Evolutionary conservation across 2,113 vertebrate species (phyloP).

Genomic region (Oncorhynchus keta): DNA sequence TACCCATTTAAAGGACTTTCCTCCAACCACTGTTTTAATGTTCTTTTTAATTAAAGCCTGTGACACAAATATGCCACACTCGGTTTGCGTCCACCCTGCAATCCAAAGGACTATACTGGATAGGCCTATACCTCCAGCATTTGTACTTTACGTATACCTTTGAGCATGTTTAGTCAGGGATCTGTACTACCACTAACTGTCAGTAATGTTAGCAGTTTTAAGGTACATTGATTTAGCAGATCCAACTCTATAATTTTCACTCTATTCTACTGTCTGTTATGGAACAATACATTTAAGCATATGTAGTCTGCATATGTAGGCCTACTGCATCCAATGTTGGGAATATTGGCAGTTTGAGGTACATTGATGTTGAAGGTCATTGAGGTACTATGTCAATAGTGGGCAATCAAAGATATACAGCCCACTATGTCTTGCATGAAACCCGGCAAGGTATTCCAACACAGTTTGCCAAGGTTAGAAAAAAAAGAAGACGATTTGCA

Average conservation of each 20-base stretch:
- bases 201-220: neutral
- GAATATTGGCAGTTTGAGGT: too few relatives aligned
- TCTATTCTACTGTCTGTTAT: too few relatives aligned
- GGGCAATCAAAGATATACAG: too few relatives aligned
- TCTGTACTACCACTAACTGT: neutral
- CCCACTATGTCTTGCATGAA: too few relatives aligned
- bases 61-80: constrained; percentile 54
- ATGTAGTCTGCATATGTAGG: too few relatives aligned
- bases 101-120: constrained; percentile 10
- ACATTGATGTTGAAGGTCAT: too few relatives aligned
- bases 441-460: neutral
- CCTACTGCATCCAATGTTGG: too few relatives aligned
- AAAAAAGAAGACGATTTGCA: neutral
- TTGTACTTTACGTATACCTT: neutral
- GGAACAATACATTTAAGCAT: too few relatives aligned
- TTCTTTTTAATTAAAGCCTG: constrained; percentile 48
- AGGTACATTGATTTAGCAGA: too few relatives aligned
- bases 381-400: too few relatives aligned
- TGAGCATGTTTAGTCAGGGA: too few relatives aligned
- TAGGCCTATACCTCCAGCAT: neutral
- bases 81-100: constrained; percentile 42
- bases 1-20: constrained; percentile 70
- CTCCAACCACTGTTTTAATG: constrained; percentile 28
- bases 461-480: neutral
- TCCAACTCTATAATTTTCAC: too few relatives aligned